Base-by-base conservation (phyloP, 2,113 vertebrate genomes). In the Pseudopipra pipra region DNA sequence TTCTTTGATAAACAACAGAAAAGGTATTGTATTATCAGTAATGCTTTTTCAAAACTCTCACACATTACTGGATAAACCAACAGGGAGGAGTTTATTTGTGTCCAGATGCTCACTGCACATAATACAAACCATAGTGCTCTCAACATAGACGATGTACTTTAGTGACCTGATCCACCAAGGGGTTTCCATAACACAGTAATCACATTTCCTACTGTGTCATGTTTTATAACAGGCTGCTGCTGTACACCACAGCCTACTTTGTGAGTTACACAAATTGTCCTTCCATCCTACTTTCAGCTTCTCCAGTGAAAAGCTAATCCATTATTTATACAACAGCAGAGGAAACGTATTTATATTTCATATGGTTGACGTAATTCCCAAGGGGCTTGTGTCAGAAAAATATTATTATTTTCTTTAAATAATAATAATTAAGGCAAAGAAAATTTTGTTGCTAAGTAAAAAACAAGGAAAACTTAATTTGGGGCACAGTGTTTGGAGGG, bases 141-240 rank as follows among this genome's bases (percentile, higher is more conserved):
- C 28, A 24, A 18, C 31, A 25, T 1, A 67, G 30, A 47, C 52
- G 24, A 43, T 10, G 19, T 44, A 59, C 51, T 90, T 90, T 11
- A 91, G 46, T 12, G 35, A 95, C 70, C 79, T 54, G 76, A 68
- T 82, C 47, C 63, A 41, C 70, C 61, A 94, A 68, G 70, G 44
- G 56, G 20, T 75, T 74, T 79, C 85, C 68, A 68, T 85, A 62
- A 81, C 65, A 81, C 30, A 52, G n/a, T 59, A 74, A 87, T 79
- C 71, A 49, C 61, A 54, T 67, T 76, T 95, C 62, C 76, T 68
- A 70, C 59, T 78, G 88, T 58, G 30, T 87, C 83, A 35, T 81
- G 79, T 94, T 96, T 90, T 77, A 23, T 90, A 95, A 80, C 78
- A 80, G 44, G 75, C 85, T 78, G 72, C 75, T 88, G 75, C 75